These are phyloP conservation scores for Nixonia krombeini DNA, from an alignment of 1,140 invertebrate species.

Conservation along the genomic window DNA sequence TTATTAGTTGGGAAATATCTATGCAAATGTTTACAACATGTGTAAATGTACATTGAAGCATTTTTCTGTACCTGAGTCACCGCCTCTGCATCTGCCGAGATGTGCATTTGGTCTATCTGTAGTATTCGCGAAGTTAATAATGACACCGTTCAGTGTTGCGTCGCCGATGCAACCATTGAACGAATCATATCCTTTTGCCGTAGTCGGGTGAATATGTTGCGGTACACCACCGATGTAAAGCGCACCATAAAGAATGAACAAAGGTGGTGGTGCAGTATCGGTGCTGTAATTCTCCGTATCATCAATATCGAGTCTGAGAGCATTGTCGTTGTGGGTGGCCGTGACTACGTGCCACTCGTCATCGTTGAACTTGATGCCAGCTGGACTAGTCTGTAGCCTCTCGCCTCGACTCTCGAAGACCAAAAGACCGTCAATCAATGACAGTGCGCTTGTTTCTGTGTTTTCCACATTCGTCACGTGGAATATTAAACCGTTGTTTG, in stretches of 20 bases:
- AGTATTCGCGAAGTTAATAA: slow-evolving; percentile 86
- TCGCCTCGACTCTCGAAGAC: slow-evolving; percentile 79
- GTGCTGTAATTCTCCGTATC: slow-evolving; percentile 78
- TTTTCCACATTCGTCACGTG: slow-evolving; percentile 80
- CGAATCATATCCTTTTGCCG: slow-evolving; percentile 62
- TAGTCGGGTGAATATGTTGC: slow-evolving; percentile 68
- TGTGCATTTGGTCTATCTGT: slow-evolving; percentile 76
- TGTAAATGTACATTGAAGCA: neutral
- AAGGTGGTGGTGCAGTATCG: slow-evolving; percentile 72
- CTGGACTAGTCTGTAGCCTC: slow-evolving; percentile 73
- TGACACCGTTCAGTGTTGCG: slow-evolving; percentile 84
- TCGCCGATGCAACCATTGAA: slow-evolving; percentile 91
- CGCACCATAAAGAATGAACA: slow-evolving; percentile 76
- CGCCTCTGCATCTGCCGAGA: slow-evolving; percentile 76
- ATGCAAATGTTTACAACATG: no score
- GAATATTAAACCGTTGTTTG: slow-evolving; percentile 83
- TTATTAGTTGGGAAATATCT: no score
- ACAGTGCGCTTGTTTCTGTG: slow-evolving; percentile 77
- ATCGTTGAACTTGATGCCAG: slow-evolving; percentile 83
- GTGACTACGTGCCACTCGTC: slow-evolving; percentile 94
- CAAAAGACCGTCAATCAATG: slow-evolving; percentile 79
- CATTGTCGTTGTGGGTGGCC: slow-evolving; percentile 78
- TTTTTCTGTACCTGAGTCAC: slow-evolving; percentile 52
- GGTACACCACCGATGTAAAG: slow-evolving; percentile 91
- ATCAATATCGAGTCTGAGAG: slow-evolving; percentile 85